phyloP scores from a whole-genome alignment of 2,113 vertebrate genomes.

The Benitochromis conjunctus region DNA sequence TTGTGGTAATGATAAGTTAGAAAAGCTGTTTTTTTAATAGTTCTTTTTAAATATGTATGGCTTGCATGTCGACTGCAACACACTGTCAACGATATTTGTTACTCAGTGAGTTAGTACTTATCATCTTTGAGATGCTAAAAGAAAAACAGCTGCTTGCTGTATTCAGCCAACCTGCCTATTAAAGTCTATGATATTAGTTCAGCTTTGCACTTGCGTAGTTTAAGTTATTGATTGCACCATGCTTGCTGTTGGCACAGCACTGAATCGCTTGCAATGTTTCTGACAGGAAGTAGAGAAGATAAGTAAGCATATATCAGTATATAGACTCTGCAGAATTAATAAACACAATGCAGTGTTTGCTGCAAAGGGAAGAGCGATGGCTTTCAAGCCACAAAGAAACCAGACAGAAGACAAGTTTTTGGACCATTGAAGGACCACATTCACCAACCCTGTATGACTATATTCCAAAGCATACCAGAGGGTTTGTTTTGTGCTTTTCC shows the following conservation, averaged over 20 bases:
- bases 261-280: constrained; percentile 1
- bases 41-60: neutral
- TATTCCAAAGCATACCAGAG: neutral
- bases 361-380: neutral
- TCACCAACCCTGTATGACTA: neutral
- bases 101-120: neutral
- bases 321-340: neutral
- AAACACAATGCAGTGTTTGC: neutral
- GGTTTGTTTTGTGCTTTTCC: neutral
- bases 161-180: constrained; percentile 1
- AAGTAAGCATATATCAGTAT: neutral
- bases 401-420: neutral
- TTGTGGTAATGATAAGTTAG: neutral
- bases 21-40: neutral
- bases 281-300: neutral
- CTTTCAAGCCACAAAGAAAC: neutral
- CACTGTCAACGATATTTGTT: constrained; percentile 5
- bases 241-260: constrained; percentile 31
- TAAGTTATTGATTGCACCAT: neutral
- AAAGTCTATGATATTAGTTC: neutral
- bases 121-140: neutral
- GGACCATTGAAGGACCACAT: neutral
- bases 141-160: constrained; percentile 5
- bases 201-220: neutral
- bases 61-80: constrained; percentile 28